These are phyloP conservation scores for Aphelocoma californica DNA, from an alignment of 2,797 vertebrate genomes.

Conservation along the genomic window DNA sequence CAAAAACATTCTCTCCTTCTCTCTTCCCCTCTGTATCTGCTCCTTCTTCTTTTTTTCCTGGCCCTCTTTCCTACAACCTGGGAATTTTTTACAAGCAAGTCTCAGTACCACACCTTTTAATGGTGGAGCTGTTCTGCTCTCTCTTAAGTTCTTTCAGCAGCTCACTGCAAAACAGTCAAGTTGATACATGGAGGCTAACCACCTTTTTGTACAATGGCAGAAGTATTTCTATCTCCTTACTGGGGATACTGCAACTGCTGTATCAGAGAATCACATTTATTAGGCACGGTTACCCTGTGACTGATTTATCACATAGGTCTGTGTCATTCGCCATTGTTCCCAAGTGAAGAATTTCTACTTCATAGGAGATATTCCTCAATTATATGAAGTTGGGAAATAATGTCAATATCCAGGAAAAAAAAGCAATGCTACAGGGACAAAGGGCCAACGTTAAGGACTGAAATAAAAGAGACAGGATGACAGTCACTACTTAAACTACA, in stretches of 20 bases:
- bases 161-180: background rate
- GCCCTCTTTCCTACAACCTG: background rate
- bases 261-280: background rate
- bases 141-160: background rate
- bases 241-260: background rate
- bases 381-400: background rate
- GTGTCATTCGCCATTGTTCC: background rate
- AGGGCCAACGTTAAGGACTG: background rate
- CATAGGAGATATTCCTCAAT: background rate
- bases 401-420: background rate
- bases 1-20: background rate
- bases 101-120: background rate
- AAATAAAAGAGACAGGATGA: background rate
- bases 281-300: background rate
- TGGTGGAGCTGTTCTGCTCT: background rate
- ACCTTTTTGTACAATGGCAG: background rate
- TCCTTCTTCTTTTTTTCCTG: background rate
- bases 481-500: background rate
- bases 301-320: background rate
- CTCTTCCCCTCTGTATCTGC: background rate
- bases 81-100: background rate
- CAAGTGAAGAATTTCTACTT: background rate
- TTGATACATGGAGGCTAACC: background rate
- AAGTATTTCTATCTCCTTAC: background rate
- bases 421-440: background rate